Evolutionary conservation across 2,797 vertebrate genomes (phyloP).

Genomic region (Tangara arthus): DNA sequence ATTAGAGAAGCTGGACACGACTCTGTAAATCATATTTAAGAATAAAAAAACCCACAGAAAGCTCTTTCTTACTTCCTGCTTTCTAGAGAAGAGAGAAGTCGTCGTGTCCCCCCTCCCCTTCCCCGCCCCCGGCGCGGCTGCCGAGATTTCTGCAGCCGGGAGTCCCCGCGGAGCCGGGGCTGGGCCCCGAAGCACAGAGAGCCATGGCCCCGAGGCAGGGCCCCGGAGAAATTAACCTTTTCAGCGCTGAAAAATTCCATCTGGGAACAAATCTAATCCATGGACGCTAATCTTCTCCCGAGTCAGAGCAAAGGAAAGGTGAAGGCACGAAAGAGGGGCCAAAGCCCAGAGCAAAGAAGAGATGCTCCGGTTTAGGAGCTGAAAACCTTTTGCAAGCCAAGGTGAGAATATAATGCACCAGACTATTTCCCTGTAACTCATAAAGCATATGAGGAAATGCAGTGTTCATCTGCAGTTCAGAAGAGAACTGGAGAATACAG

Average conservation of each 20-base stretch:
- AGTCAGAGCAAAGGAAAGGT: background rate
- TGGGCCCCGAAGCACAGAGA: background rate
- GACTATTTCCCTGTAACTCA: background rate
- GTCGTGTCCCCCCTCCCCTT: background rate
- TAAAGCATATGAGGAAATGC: background rate
- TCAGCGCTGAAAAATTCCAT: background rate
- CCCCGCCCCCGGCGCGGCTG: too few species aligned
- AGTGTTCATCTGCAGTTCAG: background rate
- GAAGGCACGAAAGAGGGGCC: background rate
- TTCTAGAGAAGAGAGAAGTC: background rate
- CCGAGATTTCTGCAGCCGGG: too few species aligned
- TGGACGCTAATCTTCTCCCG: too few species aligned
- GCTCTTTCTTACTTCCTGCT: background rate
- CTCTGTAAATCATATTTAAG: background rate
- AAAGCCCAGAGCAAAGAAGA: background rate
- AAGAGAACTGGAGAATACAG: background rate
- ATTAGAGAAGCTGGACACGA: background rate
- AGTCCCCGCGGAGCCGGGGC: background rate
- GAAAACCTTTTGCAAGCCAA: background rate
- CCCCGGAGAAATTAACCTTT: background rate
- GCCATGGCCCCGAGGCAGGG: too few species aligned
- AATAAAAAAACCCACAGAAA: background rate
- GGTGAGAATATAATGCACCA: background rate
- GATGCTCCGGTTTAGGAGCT: fast-evolving
- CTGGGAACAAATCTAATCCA: too few species aligned